Base-by-base conservation (phyloP, 2,113 vertebrate species). In the Piprites chloris region DNA sequence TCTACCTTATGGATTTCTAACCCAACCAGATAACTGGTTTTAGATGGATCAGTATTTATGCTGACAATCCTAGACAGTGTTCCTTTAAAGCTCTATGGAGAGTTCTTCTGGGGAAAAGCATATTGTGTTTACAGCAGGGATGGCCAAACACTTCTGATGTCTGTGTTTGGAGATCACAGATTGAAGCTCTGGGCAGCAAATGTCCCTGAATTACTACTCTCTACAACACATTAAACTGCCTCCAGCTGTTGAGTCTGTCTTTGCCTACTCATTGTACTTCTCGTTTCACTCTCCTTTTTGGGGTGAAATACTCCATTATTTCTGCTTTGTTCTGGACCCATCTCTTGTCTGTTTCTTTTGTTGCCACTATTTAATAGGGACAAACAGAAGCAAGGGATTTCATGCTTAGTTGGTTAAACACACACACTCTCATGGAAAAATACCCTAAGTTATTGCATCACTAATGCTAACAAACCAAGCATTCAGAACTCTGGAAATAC, bases 261-360 rank as follows among this genome's bases (percentile, higher is more conserved):
- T 91, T 87, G 85, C 90, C 95, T 96, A 93, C 92, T 95, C 91
- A 96, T 84, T 96, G 94, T 97, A 94, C 95, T 96, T 97, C 96
- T 96, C 85, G 28, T 97, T 96, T 96, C 97, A 94, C 93, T 97
- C 97, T 97, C 93, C 95, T 94, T 97, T 97, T 95, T 91, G 95
- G 95, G 96, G 96, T 98, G 97, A 98, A 98, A 97, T 96, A 97
- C 95, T 96, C 97, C 90, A 97, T 97, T 98, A 98, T 97, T 97
- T 97, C 94, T 96, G 85, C 93, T 98, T 98, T 97, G 96, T 97
- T 97, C 97, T 97, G 95, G 55, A 96, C 89, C 96, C 95, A 97
- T 98, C 97, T 97, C 95, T 94, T 96, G 96, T 96, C 97, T 97
- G 93, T 97, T 96, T 94, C 96, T 95, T 95, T 96, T 93, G 78